phyloP scores from a whole-genome alignment of 2,888 invertebrate genomes.

The Clistopyga incitator region DNA sequence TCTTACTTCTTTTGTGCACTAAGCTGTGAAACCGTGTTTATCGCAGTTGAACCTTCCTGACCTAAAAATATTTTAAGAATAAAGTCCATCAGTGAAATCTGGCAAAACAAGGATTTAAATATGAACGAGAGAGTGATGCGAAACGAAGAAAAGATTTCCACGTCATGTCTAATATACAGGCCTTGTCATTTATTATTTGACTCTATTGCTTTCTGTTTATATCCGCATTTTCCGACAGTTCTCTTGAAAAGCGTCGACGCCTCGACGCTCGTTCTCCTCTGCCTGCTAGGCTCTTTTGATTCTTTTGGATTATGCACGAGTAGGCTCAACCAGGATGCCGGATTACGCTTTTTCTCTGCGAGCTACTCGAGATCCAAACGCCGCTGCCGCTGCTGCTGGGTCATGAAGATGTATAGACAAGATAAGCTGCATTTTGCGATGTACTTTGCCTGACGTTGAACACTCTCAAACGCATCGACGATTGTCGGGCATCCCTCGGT shows the following conservation, averaged over 20 bases:
- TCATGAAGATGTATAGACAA: not conserved
- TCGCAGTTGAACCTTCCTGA: not conserved
- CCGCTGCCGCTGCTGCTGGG: not conserved
- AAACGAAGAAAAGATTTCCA: not conserved
- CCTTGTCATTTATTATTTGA: not conserved
- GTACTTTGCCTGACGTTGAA: not conserved
- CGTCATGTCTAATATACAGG: not conserved
- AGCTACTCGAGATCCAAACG: not conserved
- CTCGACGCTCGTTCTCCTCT: conserved; percentile 12
- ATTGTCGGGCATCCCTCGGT: not conserved
- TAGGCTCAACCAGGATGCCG: conserved; percentile 23
- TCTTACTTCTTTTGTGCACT: not conserved
- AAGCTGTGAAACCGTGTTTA: not conserved
- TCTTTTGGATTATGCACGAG: conserved; percentile 74
- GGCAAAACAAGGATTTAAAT: not conserved
- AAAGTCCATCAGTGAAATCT: not conserved
- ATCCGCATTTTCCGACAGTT: conserved; percentile 10
- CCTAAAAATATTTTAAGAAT: not conserved
- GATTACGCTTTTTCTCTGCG: not conserved
- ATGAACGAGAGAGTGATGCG: not conserved
- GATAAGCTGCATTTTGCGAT: not conserved
- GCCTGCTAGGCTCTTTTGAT: conserved; percentile 38
- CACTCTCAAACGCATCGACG: not conserved
- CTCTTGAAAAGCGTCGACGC: not conserved
- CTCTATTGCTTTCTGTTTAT: conserved; percentile 36